Conservation (phyloP, 2,888 invertebrate genomes). For the Dichetophora obliterata region DNA sequence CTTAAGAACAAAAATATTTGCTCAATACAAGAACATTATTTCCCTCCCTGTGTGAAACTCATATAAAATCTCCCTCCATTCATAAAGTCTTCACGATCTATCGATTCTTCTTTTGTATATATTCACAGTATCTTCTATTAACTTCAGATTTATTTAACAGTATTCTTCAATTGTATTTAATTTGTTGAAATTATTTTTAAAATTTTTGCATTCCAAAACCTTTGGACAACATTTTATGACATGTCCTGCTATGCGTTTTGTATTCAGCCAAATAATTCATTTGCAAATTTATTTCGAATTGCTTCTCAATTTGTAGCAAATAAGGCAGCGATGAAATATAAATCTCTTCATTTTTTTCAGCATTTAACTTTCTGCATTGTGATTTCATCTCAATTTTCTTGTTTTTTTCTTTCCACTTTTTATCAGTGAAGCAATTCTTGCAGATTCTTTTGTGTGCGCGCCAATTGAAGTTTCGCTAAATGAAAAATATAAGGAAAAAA, state of each 20-base stretch:
- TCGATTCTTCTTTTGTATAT: no score
- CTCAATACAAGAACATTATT: no score
- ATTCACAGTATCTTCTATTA: no score
- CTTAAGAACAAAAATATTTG: no score
- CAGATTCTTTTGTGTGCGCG: constrained; percentile 9
- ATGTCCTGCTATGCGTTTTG: background rate
- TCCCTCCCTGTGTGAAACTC: no score
- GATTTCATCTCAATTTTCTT: background rate
- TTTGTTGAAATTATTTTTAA: background rate
- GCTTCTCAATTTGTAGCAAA: constrained; percentile 44
- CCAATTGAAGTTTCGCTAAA: constrained; percentile 13
- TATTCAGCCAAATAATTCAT: background rate
- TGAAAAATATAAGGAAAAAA: background rate
- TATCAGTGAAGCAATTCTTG: background rate
- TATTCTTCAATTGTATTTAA: no score
- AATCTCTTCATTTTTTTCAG: constrained; percentile 41
- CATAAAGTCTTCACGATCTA: no score
- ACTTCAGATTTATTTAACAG: no score
- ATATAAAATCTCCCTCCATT: no score
- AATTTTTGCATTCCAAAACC: background rate
- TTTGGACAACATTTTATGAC: background rate
- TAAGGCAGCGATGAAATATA: constrained; percentile 44
- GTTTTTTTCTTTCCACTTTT: background rate
- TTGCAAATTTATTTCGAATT: constrained; percentile 39
- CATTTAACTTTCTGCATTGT: background rate